Percentiles rank a stretch among this genome's conserved stretches.
Conservation (phyloP, 2,113 vertebrate genomes). For the Toxotes jaculatrix region DNA sequence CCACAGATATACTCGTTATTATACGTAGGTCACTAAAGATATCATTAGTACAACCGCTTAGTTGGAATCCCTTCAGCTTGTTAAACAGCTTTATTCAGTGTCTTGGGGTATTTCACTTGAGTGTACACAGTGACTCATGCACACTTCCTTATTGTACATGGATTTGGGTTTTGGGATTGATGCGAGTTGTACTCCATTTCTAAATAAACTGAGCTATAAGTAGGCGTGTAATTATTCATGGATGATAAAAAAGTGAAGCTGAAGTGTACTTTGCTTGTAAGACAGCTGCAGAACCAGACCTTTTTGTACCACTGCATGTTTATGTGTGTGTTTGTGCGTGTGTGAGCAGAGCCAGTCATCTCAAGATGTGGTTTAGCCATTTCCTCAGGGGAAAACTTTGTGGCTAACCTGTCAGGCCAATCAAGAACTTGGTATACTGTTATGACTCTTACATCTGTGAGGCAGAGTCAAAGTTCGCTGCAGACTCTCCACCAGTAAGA, state of each 20-base stretch:
- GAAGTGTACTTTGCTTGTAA: conserved; percentile 29
- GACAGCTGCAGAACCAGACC: conserved; percentile 23
- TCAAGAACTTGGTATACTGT: conserved; percentile 44
- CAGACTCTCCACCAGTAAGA: conserved; percentile 18
- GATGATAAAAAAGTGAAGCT: conserved; percentile 35
- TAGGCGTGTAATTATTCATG: conserved; percentile 40
- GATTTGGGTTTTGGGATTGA: conserved; percentile 28
- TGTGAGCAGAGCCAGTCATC: conserved; percentile 50
- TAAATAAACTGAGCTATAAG: conserved; percentile 38
- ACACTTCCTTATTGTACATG: conserved; percentile 4
- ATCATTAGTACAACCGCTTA: conserved; percentile 58
- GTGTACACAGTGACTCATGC: conserved; percentile 14
- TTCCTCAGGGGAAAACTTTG: conserved; percentile 69
- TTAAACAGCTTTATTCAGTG: conserved; percentile 17
- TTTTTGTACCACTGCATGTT: conserved; percentile 17
- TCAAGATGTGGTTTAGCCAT: conserved; percentile 74
- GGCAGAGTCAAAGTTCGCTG: conserved; percentile 62
- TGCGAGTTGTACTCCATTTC: conserved; percentile 27
- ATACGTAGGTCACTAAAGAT: conserved; percentile 50
- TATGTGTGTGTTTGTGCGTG: conserved; percentile 48
- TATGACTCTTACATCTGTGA: conserved; percentile 79
- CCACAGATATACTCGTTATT: conserved; percentile 50
- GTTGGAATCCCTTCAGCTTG: conserved; percentile 49
- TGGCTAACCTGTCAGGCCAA: conserved; percentile 69
- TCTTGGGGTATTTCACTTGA: conserved; percentile 15